Conservation (phyloP, 2,113 vertebrate species). For the Psettodes erumei region DNA sequence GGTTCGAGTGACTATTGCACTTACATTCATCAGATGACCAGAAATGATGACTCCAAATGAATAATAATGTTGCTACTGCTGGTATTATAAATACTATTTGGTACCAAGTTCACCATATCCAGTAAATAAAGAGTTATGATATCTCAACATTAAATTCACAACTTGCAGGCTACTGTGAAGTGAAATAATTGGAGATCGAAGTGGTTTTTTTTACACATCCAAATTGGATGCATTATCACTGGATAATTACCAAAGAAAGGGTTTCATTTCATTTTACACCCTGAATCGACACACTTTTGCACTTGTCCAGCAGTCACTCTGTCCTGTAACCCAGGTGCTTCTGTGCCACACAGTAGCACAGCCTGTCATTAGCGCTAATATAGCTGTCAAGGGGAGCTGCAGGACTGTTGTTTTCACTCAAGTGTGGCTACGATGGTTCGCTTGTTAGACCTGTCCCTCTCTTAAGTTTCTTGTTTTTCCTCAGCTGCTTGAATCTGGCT, state of each 20-base stretch:
- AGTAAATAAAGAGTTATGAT: background rate
- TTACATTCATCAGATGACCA: background rate
- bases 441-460: conserved; percentile 48
- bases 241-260: conserved; percentile 42
- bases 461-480: conserved; percentile 55
- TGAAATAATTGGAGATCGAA: background rate
- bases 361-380: conserved; percentile 80
- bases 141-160: background rate
- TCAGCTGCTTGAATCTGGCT: conserved; percentile 36
- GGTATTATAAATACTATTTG: background rate
- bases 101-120: background rate
- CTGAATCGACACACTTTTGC: conserved; percentile 8
- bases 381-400: conserved; percentile 74
- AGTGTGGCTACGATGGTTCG: conserved; percentile 26
- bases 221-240: conserved; percentile 12
- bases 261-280: conserved; percentile 25
- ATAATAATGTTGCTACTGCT: background rate
- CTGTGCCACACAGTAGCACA: conserved; percentile 58
- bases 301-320: conserved; percentile 50
- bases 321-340: conserved; percentile 67
- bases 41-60: background rate
- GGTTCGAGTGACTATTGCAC: background rate
- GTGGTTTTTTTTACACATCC: conserved; percentile 11
- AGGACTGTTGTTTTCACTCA: conserved; percentile 37
- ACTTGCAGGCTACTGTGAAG: too few species aligned